Evolutionary conservation across 1,140 invertebrate species (phyloP).

Genomic region (Rhopalosiphum maidis): DNA sequence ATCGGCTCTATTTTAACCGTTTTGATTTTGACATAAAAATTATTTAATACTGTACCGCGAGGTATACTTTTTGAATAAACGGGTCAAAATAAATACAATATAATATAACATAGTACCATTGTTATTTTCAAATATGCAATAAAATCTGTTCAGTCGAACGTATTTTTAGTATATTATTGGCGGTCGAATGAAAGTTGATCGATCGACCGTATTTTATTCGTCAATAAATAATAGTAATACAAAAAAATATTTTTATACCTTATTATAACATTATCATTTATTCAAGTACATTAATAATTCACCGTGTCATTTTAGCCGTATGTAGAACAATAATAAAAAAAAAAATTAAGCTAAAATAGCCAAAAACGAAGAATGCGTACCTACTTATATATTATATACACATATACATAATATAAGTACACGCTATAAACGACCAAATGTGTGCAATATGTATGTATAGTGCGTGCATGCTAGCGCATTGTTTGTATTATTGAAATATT

Average conservation of each 20-base stretch:
- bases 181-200: not conserved
- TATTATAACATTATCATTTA: too few species aligned
- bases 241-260: not conserved
- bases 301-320: too few species aligned
- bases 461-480: not conserved
- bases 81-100: not conserved
- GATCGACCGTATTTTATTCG: not conserved
- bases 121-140: not conserved
- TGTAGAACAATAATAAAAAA: too few species aligned
- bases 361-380: too few species aligned
- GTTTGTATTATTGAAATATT: conserved; percentile 1
- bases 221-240: not conserved
- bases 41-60: not conserved
- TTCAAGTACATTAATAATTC: too few species aligned
- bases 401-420: too few species aligned
- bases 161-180: not conserved
- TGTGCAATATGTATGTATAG: too few species aligned
- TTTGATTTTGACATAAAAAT: not conserved
- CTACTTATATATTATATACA: too few species aligned
- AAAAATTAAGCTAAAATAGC: too few species aligned
- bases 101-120: not conserved
- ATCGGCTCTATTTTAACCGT: not conserved
- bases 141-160: not conserved
- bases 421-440: too few species aligned
- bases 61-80: not conserved